Evolutionary conservation across 2,888 invertebrate species (phyloP).

Genomic region (Ophion slaviceki): DNA sequence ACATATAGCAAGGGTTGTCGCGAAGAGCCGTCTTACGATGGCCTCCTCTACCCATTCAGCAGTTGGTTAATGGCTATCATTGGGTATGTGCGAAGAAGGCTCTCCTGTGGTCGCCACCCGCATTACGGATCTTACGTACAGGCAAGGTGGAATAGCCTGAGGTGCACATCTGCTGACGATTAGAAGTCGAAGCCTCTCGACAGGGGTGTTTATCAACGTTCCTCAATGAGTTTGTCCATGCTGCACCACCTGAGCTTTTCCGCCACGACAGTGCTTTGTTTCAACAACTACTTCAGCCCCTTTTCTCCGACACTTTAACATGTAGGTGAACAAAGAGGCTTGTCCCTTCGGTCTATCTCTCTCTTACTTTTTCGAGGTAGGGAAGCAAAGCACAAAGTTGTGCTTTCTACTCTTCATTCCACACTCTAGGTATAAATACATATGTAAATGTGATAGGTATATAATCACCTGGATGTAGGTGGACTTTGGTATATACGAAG

Average conservation of each 20-base stretch:
- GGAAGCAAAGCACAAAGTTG: neutral
- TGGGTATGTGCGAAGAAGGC: neutral
- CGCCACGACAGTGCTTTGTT: neutral
- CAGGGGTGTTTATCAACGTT: constrained; percentile 33
- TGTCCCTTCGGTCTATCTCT: no score
- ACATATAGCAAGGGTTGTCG: neutral
- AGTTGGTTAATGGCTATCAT: neutral
- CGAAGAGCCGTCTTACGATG: neutral
- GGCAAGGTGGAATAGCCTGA: neutral
- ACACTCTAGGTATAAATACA: neutral
- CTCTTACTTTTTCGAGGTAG: no score
- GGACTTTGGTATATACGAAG: neutral
- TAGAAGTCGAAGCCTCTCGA: constrained; percentile 34
- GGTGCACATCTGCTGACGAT: constrained; percentile 23
- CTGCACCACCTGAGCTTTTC: constrained; percentile 25
- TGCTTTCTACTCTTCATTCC: neutral
- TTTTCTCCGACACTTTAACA: neutral
- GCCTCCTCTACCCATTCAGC: neutral
- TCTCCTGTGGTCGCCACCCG: neutral
- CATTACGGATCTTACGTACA: neutral
- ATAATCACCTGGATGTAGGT: neutral
- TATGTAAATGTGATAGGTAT: neutral
- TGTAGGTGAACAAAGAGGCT: neutral
- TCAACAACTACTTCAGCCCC: no score
- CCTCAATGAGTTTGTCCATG: constrained; percentile 30